Evolutionary conservation across 2,888 invertebrate genomes (phyloP).

Genomic region (Catocala fraxini): DNA sequence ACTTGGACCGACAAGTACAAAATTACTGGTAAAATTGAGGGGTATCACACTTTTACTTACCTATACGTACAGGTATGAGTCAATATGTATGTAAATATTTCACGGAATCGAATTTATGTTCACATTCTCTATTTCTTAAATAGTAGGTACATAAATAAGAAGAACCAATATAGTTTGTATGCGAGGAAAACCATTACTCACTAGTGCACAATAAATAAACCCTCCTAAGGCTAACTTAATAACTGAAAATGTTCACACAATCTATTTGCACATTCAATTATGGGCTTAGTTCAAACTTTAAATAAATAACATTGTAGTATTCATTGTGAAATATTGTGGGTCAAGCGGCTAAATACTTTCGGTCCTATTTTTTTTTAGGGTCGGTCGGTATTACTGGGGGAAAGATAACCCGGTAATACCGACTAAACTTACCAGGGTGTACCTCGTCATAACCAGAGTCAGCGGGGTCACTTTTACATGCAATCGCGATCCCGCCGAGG

Average conservation of each 20-base stretch:
- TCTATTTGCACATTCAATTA: slow-evolving; percentile 2
- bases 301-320: not conserved
- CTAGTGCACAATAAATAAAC: not conserved
- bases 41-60: too few species aligned
- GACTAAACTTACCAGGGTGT: too few species aligned
- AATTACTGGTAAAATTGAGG: too few species aligned
- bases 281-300: not conserved
- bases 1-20: too few species aligned
- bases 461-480: too few species aligned
- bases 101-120: not conserved
- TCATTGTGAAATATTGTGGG: not conserved
- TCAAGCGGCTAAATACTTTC: too few species aligned
- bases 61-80: too few species aligned
- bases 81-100: not conserved
- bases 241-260: slow-evolving; percentile 2
- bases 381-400: too few species aligned
- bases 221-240: slow-evolving; percentile 3
- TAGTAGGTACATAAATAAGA: not conserved
- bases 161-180: not conserved
- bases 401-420: too few species aligned
- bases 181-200: not conserved
- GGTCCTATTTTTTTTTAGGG: too few species aligned
- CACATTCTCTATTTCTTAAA: not conserved
- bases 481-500: too few species aligned
- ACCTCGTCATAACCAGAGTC: too few species aligned